Percentiles rank a stretch among this genome's conserved stretches.
Conservation (phyloP, 92 coral and sea anemone species). For the Desmophyllum pertusum region DNA sequence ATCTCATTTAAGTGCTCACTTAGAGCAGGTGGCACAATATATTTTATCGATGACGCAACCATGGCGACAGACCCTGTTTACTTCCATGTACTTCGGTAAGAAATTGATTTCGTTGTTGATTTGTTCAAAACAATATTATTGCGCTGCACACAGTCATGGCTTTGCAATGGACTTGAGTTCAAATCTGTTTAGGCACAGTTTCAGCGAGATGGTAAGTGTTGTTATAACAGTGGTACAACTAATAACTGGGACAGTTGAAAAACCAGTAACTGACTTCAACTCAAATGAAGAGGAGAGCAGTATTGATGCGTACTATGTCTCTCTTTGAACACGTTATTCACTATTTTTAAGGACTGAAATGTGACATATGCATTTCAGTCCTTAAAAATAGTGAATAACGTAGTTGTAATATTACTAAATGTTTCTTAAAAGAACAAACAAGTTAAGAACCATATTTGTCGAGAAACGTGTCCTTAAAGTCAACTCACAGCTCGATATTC, state of each 20-base stretch:
- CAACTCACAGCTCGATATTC: background rate
- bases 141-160: background rate
- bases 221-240: background rate
- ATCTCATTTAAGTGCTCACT: background rate
- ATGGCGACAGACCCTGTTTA: background rate
- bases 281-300: background rate
- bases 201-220: background rate
- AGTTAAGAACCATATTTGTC: conserved; percentile 15
- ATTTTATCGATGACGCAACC: conserved; percentile 5
- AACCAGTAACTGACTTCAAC: background rate
- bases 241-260: no score
- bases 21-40: conserved; percentile 8
- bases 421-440: conserved; percentile 5
- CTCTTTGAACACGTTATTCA: background rate
- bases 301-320: background rate
- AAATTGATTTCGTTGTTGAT: background rate
- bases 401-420: background rate
- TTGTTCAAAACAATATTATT: background rate
- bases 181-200: background rate
- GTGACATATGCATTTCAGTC: background rate
- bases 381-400: background rate
- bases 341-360: background rate
- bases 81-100: background rate
- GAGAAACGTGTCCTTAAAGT: background rate
- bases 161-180: background rate